phyloP scores from a whole-genome alignment of 2,888 invertebrate species.

The Frankliniella fusca region DNA sequence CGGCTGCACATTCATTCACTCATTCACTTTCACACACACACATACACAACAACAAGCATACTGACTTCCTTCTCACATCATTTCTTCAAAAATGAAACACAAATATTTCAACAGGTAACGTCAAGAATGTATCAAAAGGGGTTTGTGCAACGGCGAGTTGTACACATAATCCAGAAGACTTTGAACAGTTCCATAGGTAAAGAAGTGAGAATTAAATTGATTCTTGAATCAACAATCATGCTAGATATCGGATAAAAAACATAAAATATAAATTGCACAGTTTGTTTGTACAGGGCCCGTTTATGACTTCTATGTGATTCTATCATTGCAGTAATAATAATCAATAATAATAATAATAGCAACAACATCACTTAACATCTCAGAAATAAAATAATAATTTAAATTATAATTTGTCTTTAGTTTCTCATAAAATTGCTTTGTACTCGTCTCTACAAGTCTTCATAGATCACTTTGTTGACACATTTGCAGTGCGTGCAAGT shows the following conservation, averaged over 20 bases:
- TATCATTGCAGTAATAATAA: slow-evolving; percentile 8
- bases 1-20: background rate
- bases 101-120: slow-evolving; percentile 5
- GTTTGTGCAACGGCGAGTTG: background rate
- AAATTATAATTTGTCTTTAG: slow-evolving; percentile 25
- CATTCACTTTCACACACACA: background rate
- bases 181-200: no score
- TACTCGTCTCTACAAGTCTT: slow-evolving; percentile 23
- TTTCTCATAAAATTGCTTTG: slow-evolving; percentile 23
- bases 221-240: no score
- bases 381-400: slow-evolving; percentile 25
- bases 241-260: background rate
- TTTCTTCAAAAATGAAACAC: slow-evolving; percentile 2
- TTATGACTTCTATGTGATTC: background rate
- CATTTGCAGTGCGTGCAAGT: background rate
- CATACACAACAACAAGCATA: background rate
- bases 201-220: no score
- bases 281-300: background rate
- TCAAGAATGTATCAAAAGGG: slow-evolving; percentile 11
- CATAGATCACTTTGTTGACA: slow-evolving; percentile 25
- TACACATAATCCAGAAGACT: no score
- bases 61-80: background rate
- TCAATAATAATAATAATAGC: background rate
- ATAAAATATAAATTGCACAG: background rate
- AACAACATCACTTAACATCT: background rate